These are phyloP conservation scores for Tinea trinotella DNA, from an alignment of 2,888 invertebrate genomes.

Conservation along the genomic window DNA sequence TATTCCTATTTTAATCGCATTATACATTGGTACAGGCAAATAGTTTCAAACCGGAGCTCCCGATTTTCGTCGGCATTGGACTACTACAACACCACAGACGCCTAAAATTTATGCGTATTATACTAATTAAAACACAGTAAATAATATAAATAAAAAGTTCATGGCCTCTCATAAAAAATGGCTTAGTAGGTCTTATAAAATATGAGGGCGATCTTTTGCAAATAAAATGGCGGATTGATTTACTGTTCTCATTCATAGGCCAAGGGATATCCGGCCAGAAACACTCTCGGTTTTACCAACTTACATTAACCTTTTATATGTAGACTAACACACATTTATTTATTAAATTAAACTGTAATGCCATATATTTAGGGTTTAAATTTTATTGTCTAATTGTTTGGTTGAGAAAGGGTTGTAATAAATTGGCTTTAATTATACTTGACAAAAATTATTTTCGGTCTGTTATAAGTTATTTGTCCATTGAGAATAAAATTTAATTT, in stretches of 20 bases:
- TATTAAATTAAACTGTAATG: not conserved
- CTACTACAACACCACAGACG: not conserved
- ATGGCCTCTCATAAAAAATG: no score
- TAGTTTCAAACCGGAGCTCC: no score
- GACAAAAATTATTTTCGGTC: not conserved
- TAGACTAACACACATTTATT: not conserved
- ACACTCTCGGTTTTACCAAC: constrained; percentile 12
- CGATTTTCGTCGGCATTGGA: no score
- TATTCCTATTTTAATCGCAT: no score
- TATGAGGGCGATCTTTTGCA: not conserved
- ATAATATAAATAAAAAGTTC: no score
- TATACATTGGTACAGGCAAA: no score
- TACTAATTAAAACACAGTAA: not conserved
- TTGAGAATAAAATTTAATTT: no score
- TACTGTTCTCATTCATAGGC: constrained; percentile 10
- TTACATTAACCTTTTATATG: not conserved
- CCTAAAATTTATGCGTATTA: not conserved
- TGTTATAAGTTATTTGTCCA: not conserved
- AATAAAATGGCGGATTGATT: constrained; percentile 18
- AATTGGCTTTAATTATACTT: not conserved
- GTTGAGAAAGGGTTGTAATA: not conserved
- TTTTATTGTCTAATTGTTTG: not conserved
- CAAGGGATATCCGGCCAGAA: not conserved
- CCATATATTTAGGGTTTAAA: not conserved
- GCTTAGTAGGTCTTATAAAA: not conserved